These are phyloP conservation scores for Peromyscus melanophrys DNA, from an alignment of 2,797 vertebrate genomes.

Conservation along the genomic window DNA sequence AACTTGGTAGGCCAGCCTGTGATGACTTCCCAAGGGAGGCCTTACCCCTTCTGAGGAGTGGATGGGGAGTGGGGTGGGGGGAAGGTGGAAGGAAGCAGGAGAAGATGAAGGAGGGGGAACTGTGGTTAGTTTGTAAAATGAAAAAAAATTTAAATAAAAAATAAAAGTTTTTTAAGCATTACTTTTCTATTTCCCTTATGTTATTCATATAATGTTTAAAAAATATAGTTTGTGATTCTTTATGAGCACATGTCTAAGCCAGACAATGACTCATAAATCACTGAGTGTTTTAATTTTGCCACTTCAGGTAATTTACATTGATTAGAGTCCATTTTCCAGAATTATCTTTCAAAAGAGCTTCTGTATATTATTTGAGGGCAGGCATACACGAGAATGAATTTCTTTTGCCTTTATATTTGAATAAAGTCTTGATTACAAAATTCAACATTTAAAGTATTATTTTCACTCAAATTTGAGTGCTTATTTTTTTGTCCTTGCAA, in stretches of 20 bases:
- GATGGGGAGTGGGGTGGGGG: no score
- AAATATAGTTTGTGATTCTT: not conserved
- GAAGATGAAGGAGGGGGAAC: no score
- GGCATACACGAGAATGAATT: not conserved
- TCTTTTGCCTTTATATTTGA: constrained; percentile 21
- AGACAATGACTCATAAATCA: not conserved
- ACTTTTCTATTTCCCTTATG: not conserved
- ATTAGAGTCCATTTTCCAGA: constrained; percentile 21
- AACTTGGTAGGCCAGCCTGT: no score
- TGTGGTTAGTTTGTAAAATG: no score
- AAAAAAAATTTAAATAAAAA: no score
- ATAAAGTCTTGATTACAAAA: not conserved
- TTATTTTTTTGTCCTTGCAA: not conserved
- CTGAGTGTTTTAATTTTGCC: not conserved
- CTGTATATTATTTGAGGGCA: not conserved
- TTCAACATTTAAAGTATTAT: not conserved
- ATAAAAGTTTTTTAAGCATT: not conserved
- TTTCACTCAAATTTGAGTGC: not conserved
- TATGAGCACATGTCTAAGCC: not conserved
- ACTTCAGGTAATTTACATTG: not conserved
- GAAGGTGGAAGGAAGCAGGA: no score
- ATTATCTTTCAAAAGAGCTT: not conserved
- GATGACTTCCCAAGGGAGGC: no score
- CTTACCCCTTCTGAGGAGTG: no score
- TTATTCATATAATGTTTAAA: not conserved